Evolutionary conservation across 1,140 invertebrate species (phyloP).

Genomic region (Drosophila suzukii): DNA sequence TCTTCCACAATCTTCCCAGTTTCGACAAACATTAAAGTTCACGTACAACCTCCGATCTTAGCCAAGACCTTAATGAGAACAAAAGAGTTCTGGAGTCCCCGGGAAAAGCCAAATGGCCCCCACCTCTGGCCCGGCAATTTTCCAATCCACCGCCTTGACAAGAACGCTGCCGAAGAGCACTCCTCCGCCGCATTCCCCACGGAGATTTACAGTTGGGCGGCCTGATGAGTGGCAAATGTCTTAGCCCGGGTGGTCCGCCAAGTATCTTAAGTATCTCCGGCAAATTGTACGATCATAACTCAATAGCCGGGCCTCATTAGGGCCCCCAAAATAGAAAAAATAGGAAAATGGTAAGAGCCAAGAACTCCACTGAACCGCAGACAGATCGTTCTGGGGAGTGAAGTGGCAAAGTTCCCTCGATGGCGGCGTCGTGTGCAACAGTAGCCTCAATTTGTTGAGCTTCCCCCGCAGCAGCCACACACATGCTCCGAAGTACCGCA

Average conservation of each 20-base stretch:
- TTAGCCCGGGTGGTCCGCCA: constrained; percentile 42
- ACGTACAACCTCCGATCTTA: neutral
- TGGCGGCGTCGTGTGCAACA: constrained; percentile 57
- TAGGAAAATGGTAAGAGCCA: neutral
- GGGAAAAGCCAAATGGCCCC: constrained; percentile 12
- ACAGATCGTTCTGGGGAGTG: constrained; percentile 22
- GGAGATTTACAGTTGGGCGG: constrained; percentile 35
- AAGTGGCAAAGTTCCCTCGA: constrained; percentile 35
- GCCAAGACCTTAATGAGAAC: neutral
- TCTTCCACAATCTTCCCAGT: neutral
- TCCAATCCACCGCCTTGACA: constrained; percentile 28
- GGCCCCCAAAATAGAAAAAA: constrained; percentile 24
- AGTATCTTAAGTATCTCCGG: constrained; percentile 47
- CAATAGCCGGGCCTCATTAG: constrained; percentile 72
- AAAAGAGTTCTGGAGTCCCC: constrained; percentile 2
- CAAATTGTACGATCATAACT: constrained; percentile 68
- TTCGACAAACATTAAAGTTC: neutral
- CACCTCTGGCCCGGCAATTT: constrained; percentile 29
- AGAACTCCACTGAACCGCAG: constrained; percentile 28
- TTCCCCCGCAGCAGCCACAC: constrained; percentile 45
- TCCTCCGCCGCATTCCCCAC: constrained; percentile 29
- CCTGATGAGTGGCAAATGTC: constrained; percentile 49
- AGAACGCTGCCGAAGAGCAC: constrained; percentile 23
- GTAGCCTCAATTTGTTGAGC: constrained; percentile 67
- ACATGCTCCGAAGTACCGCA: neutral